Conservation (phyloP, 2,797 vertebrate species). For the Peromyscus aztecus region DNA sequence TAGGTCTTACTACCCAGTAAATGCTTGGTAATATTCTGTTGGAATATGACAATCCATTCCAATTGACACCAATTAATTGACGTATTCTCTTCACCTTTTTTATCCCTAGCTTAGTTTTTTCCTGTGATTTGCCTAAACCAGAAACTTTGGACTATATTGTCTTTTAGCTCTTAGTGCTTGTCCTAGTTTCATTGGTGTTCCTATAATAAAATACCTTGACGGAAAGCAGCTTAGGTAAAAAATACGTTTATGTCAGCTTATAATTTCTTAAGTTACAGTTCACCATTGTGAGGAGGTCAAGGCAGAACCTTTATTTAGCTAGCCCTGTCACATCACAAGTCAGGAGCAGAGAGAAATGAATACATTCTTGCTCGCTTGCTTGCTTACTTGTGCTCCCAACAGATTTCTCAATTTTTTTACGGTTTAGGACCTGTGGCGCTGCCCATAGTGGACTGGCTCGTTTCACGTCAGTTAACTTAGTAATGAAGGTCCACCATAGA, state of each 20-base stretch:
- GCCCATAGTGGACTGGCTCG: background rate
- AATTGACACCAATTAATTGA: rapidly evolving
- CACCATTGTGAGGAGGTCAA: background rate
- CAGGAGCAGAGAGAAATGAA: background rate
- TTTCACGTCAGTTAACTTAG: background rate
- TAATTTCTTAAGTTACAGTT: background rate
- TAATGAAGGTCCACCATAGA: background rate
- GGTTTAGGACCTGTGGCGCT: background rate
- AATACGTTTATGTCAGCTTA: background rate
- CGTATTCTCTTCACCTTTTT: background rate
- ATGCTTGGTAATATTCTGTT: background rate
- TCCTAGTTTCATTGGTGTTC: background rate
- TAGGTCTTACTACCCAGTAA: background rate
- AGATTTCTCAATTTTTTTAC: background rate
- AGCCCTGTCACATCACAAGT: background rate
- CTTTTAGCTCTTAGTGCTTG: background rate
- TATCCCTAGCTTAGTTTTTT: background rate
- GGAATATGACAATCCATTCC: background rate
- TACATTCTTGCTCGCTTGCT: background rate
- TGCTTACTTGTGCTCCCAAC: background rate
- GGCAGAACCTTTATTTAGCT: background rate
- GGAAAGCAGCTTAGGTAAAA: background rate
- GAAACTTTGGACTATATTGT: background rate
- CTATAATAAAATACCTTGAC: no score
- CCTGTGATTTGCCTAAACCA: background rate